Conservation (phyloP, 2,888 invertebrate genomes). For the Heliconius aoede region DNA sequence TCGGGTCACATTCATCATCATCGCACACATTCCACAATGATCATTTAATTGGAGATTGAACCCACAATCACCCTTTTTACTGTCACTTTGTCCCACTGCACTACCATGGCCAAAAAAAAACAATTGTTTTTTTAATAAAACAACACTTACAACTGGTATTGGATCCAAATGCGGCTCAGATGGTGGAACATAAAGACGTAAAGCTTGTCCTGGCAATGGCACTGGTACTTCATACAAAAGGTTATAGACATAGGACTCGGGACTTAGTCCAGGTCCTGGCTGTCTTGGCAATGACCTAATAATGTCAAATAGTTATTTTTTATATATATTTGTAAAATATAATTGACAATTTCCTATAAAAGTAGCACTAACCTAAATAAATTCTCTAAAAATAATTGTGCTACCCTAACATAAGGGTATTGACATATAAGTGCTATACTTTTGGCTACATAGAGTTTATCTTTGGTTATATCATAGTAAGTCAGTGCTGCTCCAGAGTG, state of each 20-base stretch:
- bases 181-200: slow-evolving; percentile 89
- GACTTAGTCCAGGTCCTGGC: slow-evolving; percentile 89
- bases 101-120: neutral
- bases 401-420: slow-evolving; percentile 94
- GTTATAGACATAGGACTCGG: slow-evolving; percentile 98
- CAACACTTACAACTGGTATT: slow-evolving; percentile 84
- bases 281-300: slow-evolving; percentile 90
- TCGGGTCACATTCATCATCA: no score
- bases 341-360: neutral
- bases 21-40: no score
- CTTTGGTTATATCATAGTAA: slow-evolving; percentile 96
- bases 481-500: slow-evolving; percentile 91
- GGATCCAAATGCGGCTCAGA: slow-evolving; percentile 87
- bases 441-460: slow-evolving; percentile 97
- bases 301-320: slow-evolving; percentile 40
- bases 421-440: slow-evolving; percentile 96
- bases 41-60: neutral
- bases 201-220: slow-evolving; percentile 94
- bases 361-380: slow-evolving; percentile 87
- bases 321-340: neutral
- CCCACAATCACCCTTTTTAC: neutral
- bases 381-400: slow-evolving; percentile 93
- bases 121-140: slow-evolving; percentile 8
- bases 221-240: slow-evolving; percentile 96
- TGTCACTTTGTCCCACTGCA: neutral